These are phyloP conservation scores for Esox lucius DNA, from an alignment of 2,797 vertebrate genomes.

Conservation along the genomic window DNA sequence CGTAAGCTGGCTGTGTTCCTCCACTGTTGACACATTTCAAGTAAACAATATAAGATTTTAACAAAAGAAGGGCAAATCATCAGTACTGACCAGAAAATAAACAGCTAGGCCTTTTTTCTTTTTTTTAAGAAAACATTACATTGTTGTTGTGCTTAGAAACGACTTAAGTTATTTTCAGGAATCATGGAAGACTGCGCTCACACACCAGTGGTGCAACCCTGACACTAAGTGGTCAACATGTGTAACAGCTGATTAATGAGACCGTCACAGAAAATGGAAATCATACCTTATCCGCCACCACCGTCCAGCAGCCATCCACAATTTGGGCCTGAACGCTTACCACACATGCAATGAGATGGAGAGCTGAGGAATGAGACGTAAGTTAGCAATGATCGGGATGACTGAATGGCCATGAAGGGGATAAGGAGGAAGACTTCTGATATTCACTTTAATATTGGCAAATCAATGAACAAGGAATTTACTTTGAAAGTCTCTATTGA, in stretches of 20 bases:
- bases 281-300: too few relatives aligned
- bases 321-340: too few relatives aligned
- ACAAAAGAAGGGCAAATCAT: too few relatives aligned
- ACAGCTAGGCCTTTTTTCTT: background rate
- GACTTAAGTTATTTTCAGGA: background rate
- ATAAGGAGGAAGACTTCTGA: background rate
- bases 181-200: background rate
- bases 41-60: too few relatives aligned
- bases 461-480: constrained; percentile 9
- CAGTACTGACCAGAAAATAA: too few relatives aligned
- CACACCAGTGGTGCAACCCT: background rate
- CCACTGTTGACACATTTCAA: background rate
- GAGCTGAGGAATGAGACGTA: background rate
- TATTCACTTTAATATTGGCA: background rate
- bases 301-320: too few relatives aligned
- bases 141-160: background rate
- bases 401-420: too few relatives aligned
- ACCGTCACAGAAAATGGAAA: too few relatives aligned
- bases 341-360: background rate
- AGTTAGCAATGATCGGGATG: background rate
- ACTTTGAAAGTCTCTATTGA: constrained; percentile 61
- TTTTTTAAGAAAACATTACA: background rate
- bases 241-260: background rate
- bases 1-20: background rate
- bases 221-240: constrained; percentile 9